These are phyloP conservation scores for Cryptoprocta ferox DNA, from an alignment of 2,797 vertebrate genomes.

Conservation along the genomic window DNA sequence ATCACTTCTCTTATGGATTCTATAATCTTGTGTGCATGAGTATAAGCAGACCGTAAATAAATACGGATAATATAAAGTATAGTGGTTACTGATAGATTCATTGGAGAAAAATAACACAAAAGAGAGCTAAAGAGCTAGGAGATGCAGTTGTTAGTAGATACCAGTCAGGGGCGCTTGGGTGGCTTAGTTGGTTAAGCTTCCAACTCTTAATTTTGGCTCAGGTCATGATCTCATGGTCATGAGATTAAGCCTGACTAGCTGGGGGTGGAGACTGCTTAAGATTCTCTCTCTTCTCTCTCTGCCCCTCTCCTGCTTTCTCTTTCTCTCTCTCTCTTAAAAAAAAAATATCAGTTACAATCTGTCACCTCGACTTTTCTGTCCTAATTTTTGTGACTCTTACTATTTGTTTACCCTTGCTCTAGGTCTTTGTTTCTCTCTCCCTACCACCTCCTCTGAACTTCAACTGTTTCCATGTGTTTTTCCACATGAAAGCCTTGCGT, in stretches of 20 bases:
- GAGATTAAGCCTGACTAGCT: no score
- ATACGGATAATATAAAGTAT: not conserved
- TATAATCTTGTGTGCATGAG: not conserved
- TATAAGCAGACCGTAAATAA: not conserved
- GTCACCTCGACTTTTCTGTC: not conserved
- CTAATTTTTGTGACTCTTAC: not conserved
- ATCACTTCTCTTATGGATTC: not conserved
- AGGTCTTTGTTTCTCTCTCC: not conserved
- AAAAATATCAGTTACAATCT: no score
- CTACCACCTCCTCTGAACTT: not conserved
- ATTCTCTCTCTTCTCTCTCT: no score
- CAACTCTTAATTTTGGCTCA: no score
- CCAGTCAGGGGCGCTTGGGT: no score
- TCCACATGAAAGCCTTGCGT: not conserved
- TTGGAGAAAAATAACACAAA: not conserved
- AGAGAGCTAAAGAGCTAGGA: not conserved
- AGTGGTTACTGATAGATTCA: not conserved
- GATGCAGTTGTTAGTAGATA: not conserved
- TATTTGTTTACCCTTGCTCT: not conserved
- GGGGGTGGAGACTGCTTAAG: no score
- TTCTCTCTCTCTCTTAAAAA: no score
- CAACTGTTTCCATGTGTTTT: not conserved
- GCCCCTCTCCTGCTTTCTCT: no score
- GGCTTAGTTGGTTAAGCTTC: no score
- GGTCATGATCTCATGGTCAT: no score